Base-by-base conservation (phyloP, 2,888 invertebrate genomes). In the Conistra vaccinii region DNA sequence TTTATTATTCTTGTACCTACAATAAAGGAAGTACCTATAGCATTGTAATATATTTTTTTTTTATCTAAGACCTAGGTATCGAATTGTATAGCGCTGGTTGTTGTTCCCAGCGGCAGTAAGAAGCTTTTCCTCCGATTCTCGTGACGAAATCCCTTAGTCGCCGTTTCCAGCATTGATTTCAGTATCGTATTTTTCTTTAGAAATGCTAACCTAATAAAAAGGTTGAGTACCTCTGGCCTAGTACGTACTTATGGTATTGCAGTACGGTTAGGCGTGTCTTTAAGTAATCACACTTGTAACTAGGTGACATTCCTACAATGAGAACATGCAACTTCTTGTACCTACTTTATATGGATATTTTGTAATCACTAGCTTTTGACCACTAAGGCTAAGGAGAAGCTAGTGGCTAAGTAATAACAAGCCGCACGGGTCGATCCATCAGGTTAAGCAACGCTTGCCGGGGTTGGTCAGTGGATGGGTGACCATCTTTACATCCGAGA, bases 211-310 rank as follows among this genome's bases (percentile, higher is more conserved):
- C 9, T 23, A 23, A 2, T 35, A 55, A 61, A 62, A 69, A 67
- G 12, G 61, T 85, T 82, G 58, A 7, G 0, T 14, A 58, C 35
- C 71, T 29, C 85, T 85, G 65, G 17, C 9, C 14, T n/a, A 58
- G 57, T 26, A 73, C 32, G 57, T 26, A 68, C 32, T 45, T 70
- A 72, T 53, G 23, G 26, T 26, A 20, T 55, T 35, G 32, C 23
- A 39, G 60, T 58, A 72, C 23, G 51, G 73, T 69, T 68, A 73
- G 78, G 78, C 69, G 75, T 82, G 82, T 39, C 53, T 39, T 35
- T 61, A 76, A 77, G 72, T 83, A 76, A 83, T 85, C 69, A 76
- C 74, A 85, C 67, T 75, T 60, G 66, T 73, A 66, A 75, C 48
- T 58, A 55, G 57, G 66, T 58, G 72, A 70, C 57, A 69, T 69